Base-by-base conservation (phyloP, 2,888 invertebrate species). In the Nasonovia ribisnigri region DNA sequence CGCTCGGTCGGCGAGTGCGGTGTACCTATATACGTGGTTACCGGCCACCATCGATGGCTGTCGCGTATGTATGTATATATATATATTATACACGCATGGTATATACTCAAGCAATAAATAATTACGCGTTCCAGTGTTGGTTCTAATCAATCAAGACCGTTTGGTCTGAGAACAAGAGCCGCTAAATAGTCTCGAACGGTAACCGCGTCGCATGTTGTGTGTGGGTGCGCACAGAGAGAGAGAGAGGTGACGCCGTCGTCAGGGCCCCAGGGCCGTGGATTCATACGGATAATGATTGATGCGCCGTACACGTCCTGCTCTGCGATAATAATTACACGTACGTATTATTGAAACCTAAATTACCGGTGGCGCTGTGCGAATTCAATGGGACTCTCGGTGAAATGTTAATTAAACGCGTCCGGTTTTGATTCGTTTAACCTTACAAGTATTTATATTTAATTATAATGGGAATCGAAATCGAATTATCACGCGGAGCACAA, bases 111-210 rank as follows among this genome's bases (percentile, higher is more conserved):
- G 29, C 16, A 86, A 89, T 89, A 89, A 88, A 77, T 90, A 90
- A 48, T 43, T 29, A 90, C 48, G n/a, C 67, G 77, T 29, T 43
- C 46, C 43, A 13, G 11, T 46, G 86, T 86, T 46, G 6, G 46
- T 86, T n/a, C 46, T 46, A 86, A 86, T 86, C 86, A 86, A 86
- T 86, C 86, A 46, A 86, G 77, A 36, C 77, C 77, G 36, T 77
- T 77, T 77, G 77, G 77, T 77, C 42, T 20, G 42, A 43, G 90
- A 86, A 93, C 90, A 84, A 93, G 84, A 54, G 84, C 29, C 46
- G 48, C 43, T 60, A 93, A 90, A 93, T 93, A 86, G 89, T 84
- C 57, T 29, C 84, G 1, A 43, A 92, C 13, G 36, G 57, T 84
- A 57, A 57, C 84, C 91, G 13, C 54, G 20, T 48, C 51, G 54